These are phyloP conservation scores for Watsonalla cultraria DNA, from an alignment of 2,888 invertebrate species.

Conservation along the genomic window DNA sequence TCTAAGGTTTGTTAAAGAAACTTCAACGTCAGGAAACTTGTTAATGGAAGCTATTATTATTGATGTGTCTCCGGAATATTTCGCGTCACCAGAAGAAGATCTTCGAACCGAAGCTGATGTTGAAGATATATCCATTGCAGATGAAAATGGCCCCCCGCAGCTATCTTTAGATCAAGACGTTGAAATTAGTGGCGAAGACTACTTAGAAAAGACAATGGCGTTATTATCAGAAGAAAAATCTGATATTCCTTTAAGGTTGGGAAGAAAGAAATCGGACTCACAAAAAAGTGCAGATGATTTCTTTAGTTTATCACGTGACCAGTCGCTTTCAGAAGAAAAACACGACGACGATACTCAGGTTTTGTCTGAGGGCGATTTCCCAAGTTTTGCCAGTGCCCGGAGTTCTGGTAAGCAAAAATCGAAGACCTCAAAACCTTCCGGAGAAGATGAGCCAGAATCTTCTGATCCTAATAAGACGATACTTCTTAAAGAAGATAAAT, in stretches of 20 bases:
- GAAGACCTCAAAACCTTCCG: conserved; percentile 49
- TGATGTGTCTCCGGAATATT: conserved; percentile 92
- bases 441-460: conserved; percentile 49
- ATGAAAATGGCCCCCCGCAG: conserved; percentile 79
- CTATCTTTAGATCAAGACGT: conserved; percentile 73
- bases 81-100: conserved; percentile 88
- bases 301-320: conserved; percentile 81
- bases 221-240: conserved; percentile 72
- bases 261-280: conserved; percentile 83
- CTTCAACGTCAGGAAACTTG: conserved; percentile 91
- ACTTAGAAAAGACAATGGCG: conserved; percentile 70
- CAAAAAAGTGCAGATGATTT: conserved; percentile 80
- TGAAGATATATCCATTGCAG: conserved; percentile 90
- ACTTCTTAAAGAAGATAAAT: conserved; percentile 48
- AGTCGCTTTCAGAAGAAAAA: conserved; percentile 79
- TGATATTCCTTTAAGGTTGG: conserved; percentile 76
- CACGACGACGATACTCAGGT: conserved; percentile 80
- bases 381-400: conserved; percentile 83
- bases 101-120: conserved; percentile 91
- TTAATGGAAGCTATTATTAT: conserved; percentile 95
- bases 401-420: conserved; percentile 73
- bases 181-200: conserved; percentile 77
- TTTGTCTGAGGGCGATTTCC: conserved; percentile 79
- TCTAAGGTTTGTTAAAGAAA: conserved; percentile 91
- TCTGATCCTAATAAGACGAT: conserved; percentile 50